Evolutionary conservation across 2,797 vertebrate genomes (phyloP).

Genomic region (Sarcoramphus papa): DNA sequence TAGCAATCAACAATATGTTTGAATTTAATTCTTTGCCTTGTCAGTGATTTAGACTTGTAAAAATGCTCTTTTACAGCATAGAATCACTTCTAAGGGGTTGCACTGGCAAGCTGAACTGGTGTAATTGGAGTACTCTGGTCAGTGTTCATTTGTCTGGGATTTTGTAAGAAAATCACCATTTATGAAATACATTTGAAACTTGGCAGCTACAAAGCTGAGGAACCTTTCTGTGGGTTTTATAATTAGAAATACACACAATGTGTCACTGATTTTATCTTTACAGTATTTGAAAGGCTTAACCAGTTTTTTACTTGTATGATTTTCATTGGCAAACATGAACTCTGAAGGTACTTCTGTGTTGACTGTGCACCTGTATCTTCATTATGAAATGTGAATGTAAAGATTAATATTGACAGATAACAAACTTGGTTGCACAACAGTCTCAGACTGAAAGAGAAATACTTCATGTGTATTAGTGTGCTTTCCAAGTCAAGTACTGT

Average conservation of each 20-base stretch:
- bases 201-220: not conserved
- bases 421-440: not conserved
- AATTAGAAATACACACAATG: not conserved
- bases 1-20: conserved; percentile 37
- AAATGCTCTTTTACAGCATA: conserved; percentile 51
- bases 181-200: not conserved
- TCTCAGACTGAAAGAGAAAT: not conserved
- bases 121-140: not conserved
- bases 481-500: not conserved
- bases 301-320: not conserved
- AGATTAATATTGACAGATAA: not conserved
- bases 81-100: conserved; percentile 67
- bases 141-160: not conserved
- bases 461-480: not conserved
- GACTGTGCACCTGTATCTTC: not conserved
- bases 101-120: conserved; percentile 64
- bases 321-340: not conserved
- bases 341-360: not conserved
- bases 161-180: not conserved
- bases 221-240: not conserved
- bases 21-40: conserved; percentile 59
- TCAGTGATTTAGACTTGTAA: conserved; percentile 57
- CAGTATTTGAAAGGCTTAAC: not conserved
- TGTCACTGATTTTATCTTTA: not conserved
- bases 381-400: not conserved